phyloP scores from a whole-genome alignment of 2,888 invertebrate species.

The Hydraecia micacea region DNA sequence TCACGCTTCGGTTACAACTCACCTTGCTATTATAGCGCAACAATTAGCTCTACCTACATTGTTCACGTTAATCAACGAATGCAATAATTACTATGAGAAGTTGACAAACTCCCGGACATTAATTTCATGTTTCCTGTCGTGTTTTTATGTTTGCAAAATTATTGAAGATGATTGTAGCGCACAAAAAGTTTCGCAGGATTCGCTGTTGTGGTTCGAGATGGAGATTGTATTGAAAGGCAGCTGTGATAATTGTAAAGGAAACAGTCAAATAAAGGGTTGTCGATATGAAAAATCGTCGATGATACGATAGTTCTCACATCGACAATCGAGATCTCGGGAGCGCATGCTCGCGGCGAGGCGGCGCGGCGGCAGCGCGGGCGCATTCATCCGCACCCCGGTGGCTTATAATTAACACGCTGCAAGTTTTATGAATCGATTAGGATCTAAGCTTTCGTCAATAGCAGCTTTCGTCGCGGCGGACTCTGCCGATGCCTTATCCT shows the following conservation, averaged over 20 bases:
- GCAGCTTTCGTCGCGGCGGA: conserved; percentile 86
- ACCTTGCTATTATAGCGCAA: conserved; percentile 76
- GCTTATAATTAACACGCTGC: conserved; percentile 90
- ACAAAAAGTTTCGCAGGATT: conserved; percentile 41
- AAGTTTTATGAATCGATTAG: conserved; percentile 90
- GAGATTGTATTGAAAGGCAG: conserved; percentile 73
- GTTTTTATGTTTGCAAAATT: conserved; percentile 62
- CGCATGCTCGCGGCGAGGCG: conserved; percentile 77
- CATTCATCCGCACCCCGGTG: conserved; percentile 85
- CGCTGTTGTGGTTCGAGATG: conserved; percentile 47
- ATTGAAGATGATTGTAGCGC: conserved; percentile 51
- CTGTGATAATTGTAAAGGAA: conserved; percentile 82
- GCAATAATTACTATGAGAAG: conserved; percentile 74
- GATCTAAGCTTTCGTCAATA: conserved; percentile 91
- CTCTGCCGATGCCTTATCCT: conserved; percentile 86
- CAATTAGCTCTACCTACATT: conserved; percentile 76
- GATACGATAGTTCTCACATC: conserved; percentile 84
- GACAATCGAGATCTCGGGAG: conserved; percentile 77
- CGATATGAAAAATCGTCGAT: conserved; percentile 83
- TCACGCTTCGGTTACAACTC: conserved; percentile 80
- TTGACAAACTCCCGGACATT: conserved; percentile 67
- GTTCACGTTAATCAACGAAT: conserved; percentile 74
- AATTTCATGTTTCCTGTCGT: conserved; percentile 68
- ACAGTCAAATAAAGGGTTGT: conserved; percentile 83
- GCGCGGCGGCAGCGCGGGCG: conserved; percentile 67